phyloP scores from a whole-genome alignment of 1,140 invertebrate genomes.

The Brachionus manjavacas region DNA sequence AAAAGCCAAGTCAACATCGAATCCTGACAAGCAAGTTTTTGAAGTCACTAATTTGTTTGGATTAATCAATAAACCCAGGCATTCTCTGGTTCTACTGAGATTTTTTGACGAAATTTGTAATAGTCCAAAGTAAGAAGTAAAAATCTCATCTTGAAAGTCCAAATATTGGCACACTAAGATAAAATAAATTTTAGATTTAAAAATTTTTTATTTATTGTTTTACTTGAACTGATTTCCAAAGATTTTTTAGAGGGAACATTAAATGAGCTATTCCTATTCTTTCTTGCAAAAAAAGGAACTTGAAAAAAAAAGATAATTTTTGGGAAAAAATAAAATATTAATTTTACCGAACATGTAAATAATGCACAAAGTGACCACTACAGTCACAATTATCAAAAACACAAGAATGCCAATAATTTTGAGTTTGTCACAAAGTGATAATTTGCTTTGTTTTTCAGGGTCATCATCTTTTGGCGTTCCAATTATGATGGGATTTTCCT shows the following conservation, averaged over 20 bases:
- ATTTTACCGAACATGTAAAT: slow-evolving; percentile 24
- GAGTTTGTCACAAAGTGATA: neutral
- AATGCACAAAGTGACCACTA: slow-evolving; percentile 12
- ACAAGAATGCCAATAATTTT: slow-evolving; percentile 22
- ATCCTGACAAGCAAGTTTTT: neutral
- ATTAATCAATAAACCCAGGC: neutral
- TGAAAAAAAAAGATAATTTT: neutral
- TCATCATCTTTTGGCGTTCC: slow-evolving; percentile 8
- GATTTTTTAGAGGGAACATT: neutral
- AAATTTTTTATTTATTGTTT: neutral
- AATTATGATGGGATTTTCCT: slow-evolving; percentile 6
- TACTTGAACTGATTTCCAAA: neutral
- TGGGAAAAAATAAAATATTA: neutral
- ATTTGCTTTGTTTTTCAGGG: neutral
- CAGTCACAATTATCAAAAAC: slow-evolving; percentile 29
- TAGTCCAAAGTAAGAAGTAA: neutral
- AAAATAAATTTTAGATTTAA: neutral
- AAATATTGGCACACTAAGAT: neutral
- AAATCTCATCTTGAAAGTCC: neutral
- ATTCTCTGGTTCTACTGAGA: neutral
- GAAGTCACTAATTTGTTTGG: neutral
- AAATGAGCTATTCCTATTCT: neutral
- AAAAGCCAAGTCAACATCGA: neutral
- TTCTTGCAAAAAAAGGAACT: slow-evolving; percentile 33
- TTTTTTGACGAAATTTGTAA: neutral